Evolutionary conservation across 2,888 invertebrate genomes (phyloP), one percentile per base, ranked within the genome.

Genomic region (Orthosia cruda): DNA sequence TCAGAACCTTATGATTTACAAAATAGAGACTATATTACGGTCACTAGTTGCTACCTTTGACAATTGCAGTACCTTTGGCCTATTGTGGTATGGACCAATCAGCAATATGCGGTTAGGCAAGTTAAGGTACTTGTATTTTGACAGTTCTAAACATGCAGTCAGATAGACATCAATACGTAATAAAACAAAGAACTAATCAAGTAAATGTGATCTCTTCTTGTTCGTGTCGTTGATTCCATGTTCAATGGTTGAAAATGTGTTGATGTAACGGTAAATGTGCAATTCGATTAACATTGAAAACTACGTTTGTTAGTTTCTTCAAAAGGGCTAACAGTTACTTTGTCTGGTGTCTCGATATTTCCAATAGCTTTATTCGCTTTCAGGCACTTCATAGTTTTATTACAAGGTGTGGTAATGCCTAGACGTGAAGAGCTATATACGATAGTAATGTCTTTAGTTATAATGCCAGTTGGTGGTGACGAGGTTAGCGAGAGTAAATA

Each of bases 61-160:
- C 78, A 82, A 85, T 83, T 81, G 68, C 55, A 50, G 74, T 77
- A 77, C 71, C 61, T 72, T 71, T 65, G 59, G 50, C 26, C 71
- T 57, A 79, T 71, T 83, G 75, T 84, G 52, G 65, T 68, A 50
- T 68, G 67, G 45, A 71, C 81, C 80, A 80, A 83, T 81, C 83
- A 66, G 69, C 57, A 79, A 23, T 79, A 78, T 49, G 50, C 57
- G 62, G 63, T 83, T 81, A 66, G 72, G 84, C 63, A 83, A 81
- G 55, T 23, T 49, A 15, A 20, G 13, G 68, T 75, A 52, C 76
- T 63, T 55, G 26, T 50, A 77, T 77, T 79, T 82, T 82, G 77
- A 70, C 61, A 79, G 52, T 23, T 57, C 52, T 32, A 12, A 61
- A 62, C 18, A 15, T 57, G 50, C 3, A 62, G 18, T 55, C 7